Conservation (phyloP, 2,113 vertebrate species). For the Syngnathus scovelli region DNA sequence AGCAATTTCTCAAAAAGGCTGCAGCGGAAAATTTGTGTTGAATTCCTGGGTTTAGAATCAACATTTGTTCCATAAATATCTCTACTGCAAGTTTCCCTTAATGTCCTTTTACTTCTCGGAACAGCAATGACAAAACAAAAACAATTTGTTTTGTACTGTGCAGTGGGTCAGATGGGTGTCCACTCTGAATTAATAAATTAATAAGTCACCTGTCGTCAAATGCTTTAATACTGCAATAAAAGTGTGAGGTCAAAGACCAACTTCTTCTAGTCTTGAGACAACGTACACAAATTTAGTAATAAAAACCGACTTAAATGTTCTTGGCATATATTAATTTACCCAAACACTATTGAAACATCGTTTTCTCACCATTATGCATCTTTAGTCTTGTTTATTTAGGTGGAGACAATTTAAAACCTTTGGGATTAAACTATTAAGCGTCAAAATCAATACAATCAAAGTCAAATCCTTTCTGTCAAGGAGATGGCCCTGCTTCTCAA, state of each 20-base stretch:
- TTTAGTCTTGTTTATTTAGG: background rate
- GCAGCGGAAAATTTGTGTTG: background rate
- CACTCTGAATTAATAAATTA: constrained; percentile 27
- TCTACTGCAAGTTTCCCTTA: background rate
- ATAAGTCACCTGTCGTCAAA: constrained; percentile 31
- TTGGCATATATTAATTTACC: background rate
- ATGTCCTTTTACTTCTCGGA: background rate
- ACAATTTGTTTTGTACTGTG: background rate
- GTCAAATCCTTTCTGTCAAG: constrained; percentile 20
- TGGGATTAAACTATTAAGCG: constrained; percentile 18
- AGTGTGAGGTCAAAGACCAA: background rate
- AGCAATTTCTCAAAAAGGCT: constrained; percentile 8
- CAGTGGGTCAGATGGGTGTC: constrained; percentile 10
- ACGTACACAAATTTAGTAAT: background rate
- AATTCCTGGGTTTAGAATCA: constrained; percentile 2
- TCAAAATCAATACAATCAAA: constrained; percentile 37
- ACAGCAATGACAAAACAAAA: background rate
- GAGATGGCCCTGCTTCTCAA: constrained; percentile 20
- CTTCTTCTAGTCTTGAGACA: background rate
- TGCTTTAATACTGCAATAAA: constrained; percentile 27
- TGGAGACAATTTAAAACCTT: constrained; percentile 4
- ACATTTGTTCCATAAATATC: constrained; percentile 6
- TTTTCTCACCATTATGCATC: background rate
- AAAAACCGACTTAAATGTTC: background rate
- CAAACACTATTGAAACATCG: background rate